These are phyloP conservation scores for Nephrotoma guestfalica DNA, from an alignment of 2,888 invertebrate genomes.

Conservation along the genomic window DNA sequence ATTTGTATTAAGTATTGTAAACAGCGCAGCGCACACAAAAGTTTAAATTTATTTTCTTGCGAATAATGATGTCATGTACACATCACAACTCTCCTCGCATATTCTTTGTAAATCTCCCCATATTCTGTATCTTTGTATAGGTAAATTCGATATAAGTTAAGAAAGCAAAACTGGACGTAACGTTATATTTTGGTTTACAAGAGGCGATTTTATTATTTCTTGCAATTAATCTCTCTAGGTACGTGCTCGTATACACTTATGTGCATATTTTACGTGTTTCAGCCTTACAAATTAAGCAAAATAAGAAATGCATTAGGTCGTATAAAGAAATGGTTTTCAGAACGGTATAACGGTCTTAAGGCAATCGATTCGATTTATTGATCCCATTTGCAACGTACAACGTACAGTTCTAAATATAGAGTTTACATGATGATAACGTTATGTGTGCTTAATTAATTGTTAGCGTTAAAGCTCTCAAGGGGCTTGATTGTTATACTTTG, in stretches of 20 bases:
- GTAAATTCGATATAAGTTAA: background rate
- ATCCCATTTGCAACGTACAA: background rate
- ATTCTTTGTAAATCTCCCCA: background rate
- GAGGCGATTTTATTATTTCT: background rate
- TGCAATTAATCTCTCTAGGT: background rate
- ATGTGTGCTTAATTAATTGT: too few species aligned
- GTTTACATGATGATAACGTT: too few species aligned
- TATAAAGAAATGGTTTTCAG: background rate
- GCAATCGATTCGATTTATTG: background rate
- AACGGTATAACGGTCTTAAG: background rate
- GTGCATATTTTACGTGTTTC: background rate
- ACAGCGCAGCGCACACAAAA: background rate
- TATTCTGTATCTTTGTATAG: too few species aligned
- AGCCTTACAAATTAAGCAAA: background rate
- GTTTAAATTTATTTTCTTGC: background rate
- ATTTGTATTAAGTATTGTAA: background rate
- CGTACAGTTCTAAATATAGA: too few species aligned
- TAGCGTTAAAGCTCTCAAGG: too few species aligned
- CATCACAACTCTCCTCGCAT: background rate
- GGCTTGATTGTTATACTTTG: background rate
- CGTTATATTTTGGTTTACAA: background rate
- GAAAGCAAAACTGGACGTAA: background rate
- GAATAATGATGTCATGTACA: background rate
- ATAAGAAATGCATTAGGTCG: background rate
- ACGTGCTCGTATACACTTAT: background rate